These are phyloP conservation scores for Notocelia uddmanniana DNA, from an alignment of 2,888 invertebrate species.

Conservation along the genomic window DNA sequence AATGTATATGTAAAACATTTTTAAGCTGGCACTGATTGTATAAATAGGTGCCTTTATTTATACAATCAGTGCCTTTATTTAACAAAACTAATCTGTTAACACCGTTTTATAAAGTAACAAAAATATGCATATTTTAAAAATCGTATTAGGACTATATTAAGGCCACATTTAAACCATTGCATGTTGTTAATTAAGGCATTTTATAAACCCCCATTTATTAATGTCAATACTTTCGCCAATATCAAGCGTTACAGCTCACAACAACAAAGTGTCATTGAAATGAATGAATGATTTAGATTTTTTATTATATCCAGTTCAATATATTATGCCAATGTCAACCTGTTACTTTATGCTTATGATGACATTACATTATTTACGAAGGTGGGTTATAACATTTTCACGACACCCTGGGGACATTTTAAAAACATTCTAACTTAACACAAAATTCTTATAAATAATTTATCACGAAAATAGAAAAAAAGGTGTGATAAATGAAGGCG, in stretches of 20 bases:
- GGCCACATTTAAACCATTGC: too few species aligned
- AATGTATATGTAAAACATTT: conserved; percentile 1
- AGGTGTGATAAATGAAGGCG: conserved; percentile 49
- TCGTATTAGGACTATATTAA: too few species aligned
- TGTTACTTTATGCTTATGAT: background rate
- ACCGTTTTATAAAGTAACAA: background rate
- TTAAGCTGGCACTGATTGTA: background rate
- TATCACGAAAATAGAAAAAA: conserved; percentile 48
- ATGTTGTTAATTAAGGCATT: too few species aligned
- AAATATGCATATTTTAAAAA: background rate
- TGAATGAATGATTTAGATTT: background rate
- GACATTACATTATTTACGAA: background rate
- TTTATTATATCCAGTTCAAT: background rate
- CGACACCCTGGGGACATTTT: conserved; percentile 9
- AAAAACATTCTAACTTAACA: conserved; percentile 40
- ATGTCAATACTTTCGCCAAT: too few species aligned
- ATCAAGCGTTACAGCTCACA: too few species aligned
- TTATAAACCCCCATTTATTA: too few species aligned
- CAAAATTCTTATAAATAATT: conserved; percentile 46
- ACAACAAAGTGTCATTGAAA: background rate
- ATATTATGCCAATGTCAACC: background rate
- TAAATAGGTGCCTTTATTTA: background rate
- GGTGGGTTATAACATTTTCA: background rate
- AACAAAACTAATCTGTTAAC: too few species aligned
- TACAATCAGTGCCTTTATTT: too few species aligned